Evolutionary conservation across 2,113 vertebrate species (phyloP).

Genomic region (Xyrauchen texanus): DNA sequence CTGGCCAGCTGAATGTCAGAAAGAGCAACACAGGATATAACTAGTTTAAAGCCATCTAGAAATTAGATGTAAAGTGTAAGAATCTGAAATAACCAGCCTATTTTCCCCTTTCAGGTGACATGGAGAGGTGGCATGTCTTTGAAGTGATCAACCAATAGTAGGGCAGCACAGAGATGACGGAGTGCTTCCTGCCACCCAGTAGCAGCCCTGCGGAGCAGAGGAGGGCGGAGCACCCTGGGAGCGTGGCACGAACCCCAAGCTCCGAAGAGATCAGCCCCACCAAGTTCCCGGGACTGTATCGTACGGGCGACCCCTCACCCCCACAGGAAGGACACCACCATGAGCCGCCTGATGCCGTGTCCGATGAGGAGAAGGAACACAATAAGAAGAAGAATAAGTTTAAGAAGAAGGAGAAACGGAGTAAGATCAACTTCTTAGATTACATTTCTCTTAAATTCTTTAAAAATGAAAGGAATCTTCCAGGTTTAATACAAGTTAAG

Average conservation of each 20-base stretch:
- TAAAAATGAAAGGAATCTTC: too few species aligned
- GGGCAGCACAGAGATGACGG: slow-evolving; percentile 83
- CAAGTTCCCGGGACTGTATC: slow-evolving; percentile 95
- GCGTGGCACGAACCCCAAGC: slow-evolving; percentile 92
- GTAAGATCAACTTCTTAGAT: slow-evolving; percentile 70
- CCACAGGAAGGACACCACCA: slow-evolving; percentile 92
- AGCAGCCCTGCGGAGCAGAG: slow-evolving; percentile 96
- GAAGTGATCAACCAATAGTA: slow-evolving; percentile 52
- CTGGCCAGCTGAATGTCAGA: too few species aligned
- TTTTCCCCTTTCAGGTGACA: slow-evolving; percentile 58
- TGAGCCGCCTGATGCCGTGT: slow-evolving; percentile 87
- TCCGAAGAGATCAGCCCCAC: slow-evolving; percentile 98
- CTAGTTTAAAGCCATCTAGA: too few species aligned
- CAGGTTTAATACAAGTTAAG: too few species aligned
- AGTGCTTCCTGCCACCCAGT: slow-evolving; percentile 98
- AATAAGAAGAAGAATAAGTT: slow-evolving; percentile 99
- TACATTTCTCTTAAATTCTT: too few species aligned
- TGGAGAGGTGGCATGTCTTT: slow-evolving; percentile 79
- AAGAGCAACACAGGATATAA: too few species aligned
- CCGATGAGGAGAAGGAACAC: slow-evolving; percentile 97
- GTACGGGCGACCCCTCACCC: slow-evolving; percentile 90
- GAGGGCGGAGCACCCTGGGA: slow-evolving; percentile 88
- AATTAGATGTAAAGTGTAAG: too few species aligned
- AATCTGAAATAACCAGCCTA: not conserved
- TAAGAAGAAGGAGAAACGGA: slow-evolving; percentile 99